Base-by-base conservation (phyloP, 2,888 invertebrate genomes). In the Pediacus dermestoides region DNA sequence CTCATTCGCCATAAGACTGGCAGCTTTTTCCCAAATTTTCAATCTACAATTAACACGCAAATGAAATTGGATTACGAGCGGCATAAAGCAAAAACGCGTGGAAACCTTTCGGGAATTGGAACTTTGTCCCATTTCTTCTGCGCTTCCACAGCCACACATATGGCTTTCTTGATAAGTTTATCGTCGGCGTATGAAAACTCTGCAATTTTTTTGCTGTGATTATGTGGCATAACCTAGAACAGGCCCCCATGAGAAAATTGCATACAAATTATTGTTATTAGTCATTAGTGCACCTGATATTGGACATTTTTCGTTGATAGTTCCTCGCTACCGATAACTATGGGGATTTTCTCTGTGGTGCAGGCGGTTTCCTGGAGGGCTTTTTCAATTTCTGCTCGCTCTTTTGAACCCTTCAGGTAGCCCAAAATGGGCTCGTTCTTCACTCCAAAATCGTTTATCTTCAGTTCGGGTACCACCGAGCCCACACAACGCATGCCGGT, bases 281-380 rank as follows among this genome's bases (percentile, higher is more conserved):
- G 7, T 30, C 9, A 37, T 8, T 9, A 16, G 10, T 76, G 75
- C 48, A 81, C 82, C 79, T 97, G 96, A 63, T 84, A 82, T 54
- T 77, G 76, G 34, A 83, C 81, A 58, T 82, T 76, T 42, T 84
- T 78, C 1, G 88, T 88, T 55, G 77, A 78, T 53, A 86, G 81
- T 63, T 85, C 85, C 68, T 96, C 79, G 52, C 86, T 85, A n/a
- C 95, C 97, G 64, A 99, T 91, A n/a, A 96, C 81, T 63, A 99
- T 86, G 4, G 99, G 97, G 42, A 97, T 81, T 51, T 97, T 95
- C 61, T 86, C 85, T 40, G 82, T 80, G 38, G 74, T 73, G 13
- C 72, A 68, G 7, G 81, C 72, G 48, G 82, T 78, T 42, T 79
- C 72, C 44, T 80, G 71, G 25, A 97, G 69, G 28, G 84, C 84